Base-by-base conservation (phyloP, 1,140 invertebrate species). In the Bombus cullumanus region DNA sequence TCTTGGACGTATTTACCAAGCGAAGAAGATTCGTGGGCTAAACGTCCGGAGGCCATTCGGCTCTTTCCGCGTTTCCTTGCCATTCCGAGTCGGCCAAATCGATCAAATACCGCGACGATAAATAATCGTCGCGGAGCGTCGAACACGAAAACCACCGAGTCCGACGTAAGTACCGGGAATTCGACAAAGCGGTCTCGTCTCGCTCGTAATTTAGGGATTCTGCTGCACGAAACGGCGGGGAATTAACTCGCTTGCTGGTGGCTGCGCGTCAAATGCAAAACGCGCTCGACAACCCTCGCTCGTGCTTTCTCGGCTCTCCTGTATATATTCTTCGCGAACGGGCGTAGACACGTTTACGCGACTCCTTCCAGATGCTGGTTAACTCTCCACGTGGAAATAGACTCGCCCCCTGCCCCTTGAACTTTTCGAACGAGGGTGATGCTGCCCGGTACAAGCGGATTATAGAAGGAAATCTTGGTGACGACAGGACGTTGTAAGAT, bases 311-410 rank as follows among this genome's bases (percentile, higher is more conserved):
- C 34, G 12, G 15, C 43, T 5, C 37, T 57, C 22, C 5, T 13
- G 47, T 57, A 41, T 4, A 31, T n/a, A 25, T 37, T 15, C 4
- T 53, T 53, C 22, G 34, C 13, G 34, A 39, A 80, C 43, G 66
- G 25, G 43, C 78, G 18, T 13, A 43, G 4, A 37, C 43, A 3
- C 78, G 78, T 68, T 80, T 25, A 57, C 43, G 28, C 43, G 28
- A 57, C 43, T 71, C 59, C 28, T 34, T 47, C 47, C 25, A 37
- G 47, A n/a, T 25, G 66, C 1, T 15, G 66, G 66, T 81, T 41
- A 81, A 81, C 71, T 81, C 71, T 41, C 47, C 78, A 34, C 47
- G 43, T 18, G 78, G 31, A 80, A 41, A 69, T 80, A 53, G 34
- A n/a, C 66, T 69, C n/a, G 47, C 31, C 8, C 34, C 15, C 25